Evolutionary conservation across 1,140 invertebrate species (phyloP).

Genomic region (Proctacanthus coquilletti): DNA sequence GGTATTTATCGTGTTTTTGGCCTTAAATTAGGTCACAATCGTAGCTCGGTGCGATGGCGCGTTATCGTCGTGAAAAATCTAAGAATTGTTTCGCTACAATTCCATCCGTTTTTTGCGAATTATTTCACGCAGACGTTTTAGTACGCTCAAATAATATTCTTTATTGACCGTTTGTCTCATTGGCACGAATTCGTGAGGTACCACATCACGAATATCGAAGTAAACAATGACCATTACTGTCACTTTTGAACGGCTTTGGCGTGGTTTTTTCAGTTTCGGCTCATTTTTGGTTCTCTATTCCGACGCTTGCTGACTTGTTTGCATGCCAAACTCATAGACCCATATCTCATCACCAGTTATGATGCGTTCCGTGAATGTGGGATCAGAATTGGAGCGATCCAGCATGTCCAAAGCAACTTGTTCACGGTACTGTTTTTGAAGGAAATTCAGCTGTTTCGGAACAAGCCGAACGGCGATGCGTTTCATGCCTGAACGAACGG

Average conservation of each 20-base stretch:
- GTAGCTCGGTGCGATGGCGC: too few relatives aligned
- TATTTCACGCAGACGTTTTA: too few relatives aligned
- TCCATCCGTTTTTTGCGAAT: too few relatives aligned
- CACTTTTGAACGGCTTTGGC: slow-evolving; percentile 12
- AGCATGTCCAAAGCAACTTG: not conserved
- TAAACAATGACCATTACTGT: slow-evolving; percentile 22
- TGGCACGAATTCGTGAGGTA: slow-evolving; percentile 18
- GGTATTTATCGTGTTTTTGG: too few relatives aligned
- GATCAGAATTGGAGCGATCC: not conserved
- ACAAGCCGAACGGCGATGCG: too few relatives aligned
- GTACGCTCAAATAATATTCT: too few relatives aligned
- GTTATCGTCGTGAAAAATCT: too few relatives aligned
- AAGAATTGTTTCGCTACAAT: too few relatives aligned
- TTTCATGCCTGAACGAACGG: too few relatives aligned
- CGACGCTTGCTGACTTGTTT: slow-evolving; percentile 9
- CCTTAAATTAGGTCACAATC: too few relatives aligned
- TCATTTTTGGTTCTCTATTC: slow-evolving; percentile 11
- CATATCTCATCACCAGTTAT: slow-evolving; percentile 3
- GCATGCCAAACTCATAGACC: slow-evolving; percentile 2
- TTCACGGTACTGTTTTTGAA: slow-evolving; percentile 1
- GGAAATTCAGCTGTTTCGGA: too few relatives aligned
- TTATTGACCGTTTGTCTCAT: too few relatives aligned
- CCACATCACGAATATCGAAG: slow-evolving; percentile 16
- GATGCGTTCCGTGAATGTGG: slow-evolving; percentile 2
- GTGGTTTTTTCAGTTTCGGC: slow-evolving; percentile 14